phyloP scores from a whole-genome alignment of 2,797 vertebrate genomes.

The Jordanella pulchra region DNA sequence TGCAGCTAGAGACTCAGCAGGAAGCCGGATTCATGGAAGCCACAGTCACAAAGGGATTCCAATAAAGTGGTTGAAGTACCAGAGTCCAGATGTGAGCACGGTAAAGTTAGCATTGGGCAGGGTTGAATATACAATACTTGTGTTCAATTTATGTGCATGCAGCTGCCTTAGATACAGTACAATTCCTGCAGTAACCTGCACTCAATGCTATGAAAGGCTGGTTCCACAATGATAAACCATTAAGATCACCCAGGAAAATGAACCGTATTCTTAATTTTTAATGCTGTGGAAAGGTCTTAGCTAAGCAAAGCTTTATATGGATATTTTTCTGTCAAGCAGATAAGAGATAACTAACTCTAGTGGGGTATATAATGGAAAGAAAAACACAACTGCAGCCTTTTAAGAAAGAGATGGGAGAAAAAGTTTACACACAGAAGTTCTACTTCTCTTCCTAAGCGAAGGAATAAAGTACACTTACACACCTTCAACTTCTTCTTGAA shows the following conservation, averaged over 20 bases:
- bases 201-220: background rate
- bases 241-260: background rate
- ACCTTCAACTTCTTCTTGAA: constrained; percentile 35
- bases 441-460: constrained; percentile 20
- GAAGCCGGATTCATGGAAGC: background rate
- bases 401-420: constrained; percentile 12
- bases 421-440: constrained; percentile 32
- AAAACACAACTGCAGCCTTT: constrained; percentile 22
- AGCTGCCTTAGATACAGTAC: background rate
- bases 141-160: background rate
- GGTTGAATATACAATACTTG: background rate
- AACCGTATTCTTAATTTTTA: too few relatives aligned
- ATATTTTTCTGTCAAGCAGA: constrained; percentile 42
- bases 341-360: constrained; percentile 24
- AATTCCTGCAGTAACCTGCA: background rate
- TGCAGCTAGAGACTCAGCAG: background rate
- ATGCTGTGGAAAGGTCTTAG: too few relatives aligned
- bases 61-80: background rate
- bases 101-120: background rate
- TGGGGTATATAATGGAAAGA: constrained; percentile 24
- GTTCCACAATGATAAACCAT: background rate
- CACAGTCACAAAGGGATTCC: background rate
- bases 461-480: constrained; percentile 22
- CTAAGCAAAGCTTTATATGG: constrained; percentile 26
- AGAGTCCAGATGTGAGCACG: background rate